phyloP scores from a whole-genome alignment of 2,888 invertebrate genomes.

The Drosophila putrida region DNA sequence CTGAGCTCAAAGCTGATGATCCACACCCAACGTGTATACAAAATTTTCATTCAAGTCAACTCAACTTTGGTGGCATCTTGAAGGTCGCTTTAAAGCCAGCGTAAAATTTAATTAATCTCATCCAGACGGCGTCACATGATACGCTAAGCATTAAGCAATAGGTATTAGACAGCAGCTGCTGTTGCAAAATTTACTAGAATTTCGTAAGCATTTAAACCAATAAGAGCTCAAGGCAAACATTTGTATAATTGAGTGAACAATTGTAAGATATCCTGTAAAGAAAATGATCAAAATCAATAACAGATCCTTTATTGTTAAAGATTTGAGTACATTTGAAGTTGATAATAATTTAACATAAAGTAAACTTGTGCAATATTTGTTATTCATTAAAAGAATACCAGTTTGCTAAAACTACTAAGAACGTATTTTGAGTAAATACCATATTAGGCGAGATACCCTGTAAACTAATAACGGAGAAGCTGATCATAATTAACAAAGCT shows the following conservation, averaged over 20 bases:
- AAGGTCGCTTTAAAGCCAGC: conserved; percentile 63
- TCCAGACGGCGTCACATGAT: conserved; percentile 47
- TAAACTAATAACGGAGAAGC: no score
- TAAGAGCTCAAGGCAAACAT: conserved; percentile 18
- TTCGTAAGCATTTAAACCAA: conserved; percentile 58
- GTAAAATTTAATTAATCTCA: conserved; percentile 61
- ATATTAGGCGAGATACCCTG: no score
- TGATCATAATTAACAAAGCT: no score
- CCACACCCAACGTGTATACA: neutral
- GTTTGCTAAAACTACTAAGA: no score
- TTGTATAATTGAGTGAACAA: neutral
- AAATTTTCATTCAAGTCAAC: conserved; percentile 13
- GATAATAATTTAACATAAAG: no score
- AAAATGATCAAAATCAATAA: neutral
- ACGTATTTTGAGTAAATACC: no score
- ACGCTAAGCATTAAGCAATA: conserved; percentile 40
- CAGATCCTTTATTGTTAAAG: no score
- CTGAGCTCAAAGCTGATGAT: conserved; percentile 6
- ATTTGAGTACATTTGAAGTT: no score
- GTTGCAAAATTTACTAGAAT: conserved; percentile 40
- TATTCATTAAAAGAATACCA: no score
- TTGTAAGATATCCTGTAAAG: conserved; percentile 8
- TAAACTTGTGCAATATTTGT: no score
- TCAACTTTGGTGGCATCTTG: conserved; percentile 21
- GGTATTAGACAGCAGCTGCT: conserved; percentile 59